Evolutionary conservation across 2,797 vertebrate species (phyloP), one percentile per base, ranked within the genome.

Genomic region (Gymnoscopelus microlampas): DNA sequence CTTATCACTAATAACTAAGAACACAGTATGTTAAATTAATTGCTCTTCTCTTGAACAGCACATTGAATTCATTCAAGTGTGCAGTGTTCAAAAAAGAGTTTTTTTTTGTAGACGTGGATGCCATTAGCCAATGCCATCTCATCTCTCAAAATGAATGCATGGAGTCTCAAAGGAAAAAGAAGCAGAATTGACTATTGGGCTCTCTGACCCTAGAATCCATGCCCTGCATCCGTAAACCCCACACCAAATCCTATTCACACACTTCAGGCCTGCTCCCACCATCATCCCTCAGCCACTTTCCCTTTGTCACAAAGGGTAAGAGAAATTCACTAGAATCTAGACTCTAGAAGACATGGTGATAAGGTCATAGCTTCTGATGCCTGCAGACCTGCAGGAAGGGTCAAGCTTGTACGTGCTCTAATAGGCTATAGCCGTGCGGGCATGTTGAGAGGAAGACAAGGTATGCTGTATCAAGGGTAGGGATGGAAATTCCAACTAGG

Each of bases 401-500:
- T 54, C 64, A 11, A 32, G 13, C 78, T 48, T 35, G 5, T 35
- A 5, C 32, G 6, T 35, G 32, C 32, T 35, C 32, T 35, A 35
- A 35, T 35, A 35, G 32, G 5, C 32, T 6, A 35, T 35, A 35
- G 32, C 5, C 32, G 19, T 76, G 72, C 58, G 50, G 56, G 50
- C 39, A 44, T 39, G 11, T 60, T 49, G 29, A 73, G 26, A 65
- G 73, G 82, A 87, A 68, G 88, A 81, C 66, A 65, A 88, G 67
- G 66, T 14, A 58, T 62, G 48, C 15, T 59, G 0, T 90, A 91
- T 92, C 87, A 90, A 94, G 91, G 91, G 13, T 44, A 10, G 39
- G 39, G 39, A 35, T 35, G 26, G 26, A 29, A 29, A 29, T 29
- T 29, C 2, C 26, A 29, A 29, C 26, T 29, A 29, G 26, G 26